phyloP scores from a whole-genome alignment of 1,140 invertebrate species.

The Drosophila virilis region DNA sequence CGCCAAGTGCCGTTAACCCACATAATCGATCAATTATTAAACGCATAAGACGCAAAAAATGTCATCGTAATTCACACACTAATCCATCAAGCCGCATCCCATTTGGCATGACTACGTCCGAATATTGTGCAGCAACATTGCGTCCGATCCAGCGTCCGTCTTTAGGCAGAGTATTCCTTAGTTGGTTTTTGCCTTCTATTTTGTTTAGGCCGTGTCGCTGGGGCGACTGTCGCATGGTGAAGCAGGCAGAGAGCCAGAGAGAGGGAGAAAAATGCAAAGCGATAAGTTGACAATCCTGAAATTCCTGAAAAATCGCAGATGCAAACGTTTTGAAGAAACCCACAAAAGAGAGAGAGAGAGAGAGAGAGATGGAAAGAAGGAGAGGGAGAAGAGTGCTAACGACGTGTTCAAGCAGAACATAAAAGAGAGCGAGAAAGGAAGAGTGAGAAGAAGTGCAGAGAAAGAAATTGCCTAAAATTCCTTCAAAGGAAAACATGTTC shows the following conservation, averaged over 20 bases:
- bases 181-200: not conserved
- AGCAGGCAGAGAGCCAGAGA: not conserved
- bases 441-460: no score
- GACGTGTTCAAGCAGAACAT: no score
- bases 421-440: no score
- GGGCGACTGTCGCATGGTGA: slow-evolving; percentile 20
- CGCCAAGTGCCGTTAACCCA: not conserved
- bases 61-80: slow-evolving; percentile 25
- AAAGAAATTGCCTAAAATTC: no score
- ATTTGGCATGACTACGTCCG: slow-evolving; percentile 1
- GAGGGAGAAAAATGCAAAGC: not conserved
- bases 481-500: no score
- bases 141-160: not conserved
- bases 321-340: not conserved
- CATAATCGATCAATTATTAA: not conserved
- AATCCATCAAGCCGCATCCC: slow-evolving; percentile 1
- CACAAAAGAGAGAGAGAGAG: no score
- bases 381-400: no score
- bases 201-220: slow-evolving; percentile 25
- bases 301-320: not conserved
- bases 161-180: not conserved
- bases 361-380: no score
- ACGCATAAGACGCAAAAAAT: slow-evolving; percentile 5
- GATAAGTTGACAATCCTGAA: not conserved
- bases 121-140: not conserved